A percentile compares a stretch with the other conserved stretches of the same genome.
These are phyloP conservation scores for Heterohyrax brucei DNA, from an alignment of 2,797 vertebrate genomes.

Conservation along the genomic window DNA sequence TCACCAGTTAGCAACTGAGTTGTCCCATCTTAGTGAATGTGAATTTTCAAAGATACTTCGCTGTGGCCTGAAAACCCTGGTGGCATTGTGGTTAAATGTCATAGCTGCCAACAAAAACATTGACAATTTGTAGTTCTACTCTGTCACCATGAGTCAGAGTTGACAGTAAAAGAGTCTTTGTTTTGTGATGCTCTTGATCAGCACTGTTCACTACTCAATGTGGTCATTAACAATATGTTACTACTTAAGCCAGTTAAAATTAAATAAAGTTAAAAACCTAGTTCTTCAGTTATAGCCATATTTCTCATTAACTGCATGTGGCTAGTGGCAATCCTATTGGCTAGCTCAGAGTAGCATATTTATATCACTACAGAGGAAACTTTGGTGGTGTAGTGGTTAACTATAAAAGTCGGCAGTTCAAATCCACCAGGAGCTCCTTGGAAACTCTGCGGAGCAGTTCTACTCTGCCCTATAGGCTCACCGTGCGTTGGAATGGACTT, in stretches of 20 bases:
- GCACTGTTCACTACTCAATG: not conserved
- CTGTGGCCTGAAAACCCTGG: not conserved
- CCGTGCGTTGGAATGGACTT: too few species aligned
- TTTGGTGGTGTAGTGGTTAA: too few species aligned
- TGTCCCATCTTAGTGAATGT: not conserved
- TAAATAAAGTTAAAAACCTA: conserved; percentile 5
- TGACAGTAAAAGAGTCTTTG: too few species aligned
- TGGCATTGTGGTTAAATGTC: too few species aligned
- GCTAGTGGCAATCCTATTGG: not conserved
- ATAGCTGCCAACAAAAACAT: too few species aligned
- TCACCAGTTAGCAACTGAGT: not conserved
- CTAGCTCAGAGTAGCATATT: not conserved
- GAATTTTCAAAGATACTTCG: not conserved
- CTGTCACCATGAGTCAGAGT: too few species aligned
- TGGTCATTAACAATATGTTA: not conserved
- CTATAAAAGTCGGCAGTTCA: too few species aligned
- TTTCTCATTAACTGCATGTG: conserved; percentile 30
- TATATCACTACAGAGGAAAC: not conserved
- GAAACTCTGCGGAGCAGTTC: too few species aligned
- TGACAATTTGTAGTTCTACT: too few species aligned
- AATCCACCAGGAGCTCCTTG: too few species aligned
- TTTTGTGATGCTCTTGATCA: not conserved
- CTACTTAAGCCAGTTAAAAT: conserved; percentile 42
- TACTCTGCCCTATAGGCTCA: too few species aligned
- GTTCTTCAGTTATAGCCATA: conserved; percentile 13